These are phyloP conservation scores for Parauchenoglanis ngamensis DNA, from an alignment of 2,797 vertebrate species.

Conservation along the genomic window DNA sequence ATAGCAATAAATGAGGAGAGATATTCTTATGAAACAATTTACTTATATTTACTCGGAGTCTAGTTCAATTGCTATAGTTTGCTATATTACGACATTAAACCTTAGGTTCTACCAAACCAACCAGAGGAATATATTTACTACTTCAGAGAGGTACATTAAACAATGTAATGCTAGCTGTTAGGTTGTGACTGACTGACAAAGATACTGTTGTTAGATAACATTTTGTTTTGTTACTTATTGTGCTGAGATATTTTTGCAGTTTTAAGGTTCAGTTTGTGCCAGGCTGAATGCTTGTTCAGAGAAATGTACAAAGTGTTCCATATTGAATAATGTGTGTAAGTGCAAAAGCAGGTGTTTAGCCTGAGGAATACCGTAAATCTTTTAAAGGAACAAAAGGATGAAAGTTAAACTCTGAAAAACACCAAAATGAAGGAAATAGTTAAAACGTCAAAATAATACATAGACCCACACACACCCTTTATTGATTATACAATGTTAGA, in stretches of 20 bases:
- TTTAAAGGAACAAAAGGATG: constrained; percentile 6
- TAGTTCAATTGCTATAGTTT: not conserved
- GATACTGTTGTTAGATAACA: no score
- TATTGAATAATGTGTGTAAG: not conserved
- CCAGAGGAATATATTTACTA: not conserved
- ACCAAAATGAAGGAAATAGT: not conserved
- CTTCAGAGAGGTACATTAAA: not conserved
- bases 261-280: not conserved
- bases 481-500: not conserved
- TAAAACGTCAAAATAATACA: not conserved
- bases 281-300: not conserved
- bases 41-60: not conserved
- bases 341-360: constrained; percentile 23
- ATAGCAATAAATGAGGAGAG: not conserved
- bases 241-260: not conserved
- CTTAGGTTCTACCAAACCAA: not conserved
- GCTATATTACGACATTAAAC: not conserved
- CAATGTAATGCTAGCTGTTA: not conserved
- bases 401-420: constrained; percentile 2
- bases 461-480: not conserved
- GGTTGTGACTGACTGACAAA: not conserved
- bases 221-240: not conserved
- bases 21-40: not conserved
- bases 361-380: constrained; percentile 6
- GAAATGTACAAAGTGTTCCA: not conserved